A percentile compares a stretch with the other conserved stretches of the same genome.
These are phyloP conservation scores for Drosophila dives DNA, from an alignment of 2,888 invertebrate genomes.

Conservation along the genomic window DNA sequence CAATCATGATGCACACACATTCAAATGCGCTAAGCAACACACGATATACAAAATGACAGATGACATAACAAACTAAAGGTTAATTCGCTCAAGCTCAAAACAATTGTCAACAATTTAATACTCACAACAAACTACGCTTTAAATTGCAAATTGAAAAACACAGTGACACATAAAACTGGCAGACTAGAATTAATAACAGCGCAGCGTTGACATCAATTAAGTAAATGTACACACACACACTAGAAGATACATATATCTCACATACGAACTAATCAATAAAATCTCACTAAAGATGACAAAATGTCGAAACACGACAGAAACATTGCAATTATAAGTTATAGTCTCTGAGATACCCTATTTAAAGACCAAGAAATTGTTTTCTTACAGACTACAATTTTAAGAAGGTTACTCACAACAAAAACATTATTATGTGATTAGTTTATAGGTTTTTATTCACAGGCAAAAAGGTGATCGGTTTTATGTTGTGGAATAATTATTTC, in stretches of 20 bases:
- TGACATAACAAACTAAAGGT: constrained; percentile 76
- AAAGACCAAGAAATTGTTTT: not conserved
- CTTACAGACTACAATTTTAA: not conserved
- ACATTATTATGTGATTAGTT: not conserved
- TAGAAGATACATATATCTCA: not conserved
- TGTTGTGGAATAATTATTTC: not conserved
- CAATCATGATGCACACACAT: constrained; percentile 24
- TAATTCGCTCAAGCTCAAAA: constrained; percentile 76
- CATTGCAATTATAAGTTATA: not conserved
- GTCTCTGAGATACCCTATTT: not conserved
- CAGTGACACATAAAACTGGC: constrained; percentile 45
- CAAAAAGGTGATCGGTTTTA: not conserved
- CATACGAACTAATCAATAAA: constrained; percentile 80
- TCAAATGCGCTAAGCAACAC: constrained; percentile 35
- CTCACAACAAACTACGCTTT: constrained; percentile 48
- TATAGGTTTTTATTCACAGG: not conserved
- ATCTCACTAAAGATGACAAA: constrained; percentile 74
- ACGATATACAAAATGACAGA: constrained; percentile 45
- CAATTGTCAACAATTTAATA: constrained; percentile 78
- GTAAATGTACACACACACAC: constrained; percentile 49
- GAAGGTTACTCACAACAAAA: not conserved
- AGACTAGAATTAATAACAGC: constrained; percentile 62
- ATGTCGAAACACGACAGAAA: constrained; percentile 29
- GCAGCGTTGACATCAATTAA: constrained; percentile 74
- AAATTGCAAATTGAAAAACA: constrained; percentile 63